Evolutionary conservation across 2,113 vertebrate species (phyloP), one percentile per base, ranked within the genome.

Genomic region (Puma concolor): DNA sequence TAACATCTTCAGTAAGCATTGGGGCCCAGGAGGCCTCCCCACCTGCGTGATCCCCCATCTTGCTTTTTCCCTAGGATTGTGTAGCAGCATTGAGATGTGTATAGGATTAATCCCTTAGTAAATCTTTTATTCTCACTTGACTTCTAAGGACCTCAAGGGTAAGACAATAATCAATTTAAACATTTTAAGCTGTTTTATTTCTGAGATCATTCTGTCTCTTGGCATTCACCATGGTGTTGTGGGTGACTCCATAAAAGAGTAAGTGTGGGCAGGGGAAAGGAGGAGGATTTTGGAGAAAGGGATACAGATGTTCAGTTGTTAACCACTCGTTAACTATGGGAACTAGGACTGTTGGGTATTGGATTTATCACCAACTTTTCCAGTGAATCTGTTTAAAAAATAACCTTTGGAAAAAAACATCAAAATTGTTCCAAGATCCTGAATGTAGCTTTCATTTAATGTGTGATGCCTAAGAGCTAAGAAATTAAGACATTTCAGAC

Each of bases 31-130:
- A 48, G 60, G 54, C 44, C 4, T 21, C 17, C 10, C 10, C 10
- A 29, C 5, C 9, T 10, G 1, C 17, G 1, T 2, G 4, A 74
- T n/a, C 15, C 4, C 4, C 33, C 8, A 23, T 4, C 0, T 6
- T 5, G 6, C 33, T 44, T 27, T 48, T 63, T 82, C 15, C 6
- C 29, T 17, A 27, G 27, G 13, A 7, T 25, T 5, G 4, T 0
- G 1, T 2, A 66, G 19, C 15, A 38, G 0, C 19, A 10, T 3
- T 63, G 12, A 41, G 5, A 10, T 1, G 1, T 15, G 7, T 2
- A 4, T 44, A 4, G 72, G 50, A 41, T 64, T 33, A 33, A 23
- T 38, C 14, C 44, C 31, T 63, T 2, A 41, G 23, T 33, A 50
- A 54, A 79, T 38, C 31, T 57, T 64, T 50, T 50, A 4, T 27